Percentiles rank a stretch among this genome's conserved stretches.
These are phyloP conservation scores for Odontophorus gujanensis DNA, from an alignment of 2,113 vertebrate species.

Conservation along the genomic window DNA sequence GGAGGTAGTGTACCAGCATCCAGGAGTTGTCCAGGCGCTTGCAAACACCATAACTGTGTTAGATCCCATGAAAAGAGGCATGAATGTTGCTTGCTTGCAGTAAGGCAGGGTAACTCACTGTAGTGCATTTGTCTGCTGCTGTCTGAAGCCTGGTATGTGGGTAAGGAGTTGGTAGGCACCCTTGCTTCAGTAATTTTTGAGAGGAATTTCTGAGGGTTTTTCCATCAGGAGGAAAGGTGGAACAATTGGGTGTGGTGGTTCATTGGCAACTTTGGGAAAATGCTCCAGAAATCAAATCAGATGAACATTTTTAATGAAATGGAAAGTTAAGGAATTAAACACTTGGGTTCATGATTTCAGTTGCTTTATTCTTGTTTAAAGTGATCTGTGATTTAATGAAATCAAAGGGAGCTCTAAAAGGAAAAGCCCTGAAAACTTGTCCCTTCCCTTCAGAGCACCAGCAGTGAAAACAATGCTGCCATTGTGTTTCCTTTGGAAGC, in stretches of 20 bases:
- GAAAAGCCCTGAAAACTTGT: not conserved
- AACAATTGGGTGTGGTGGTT: not conserved
- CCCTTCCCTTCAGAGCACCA: not conserved
- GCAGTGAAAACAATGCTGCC: not conserved
- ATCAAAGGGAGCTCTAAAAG: not conserved
- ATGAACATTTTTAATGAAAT: not conserved
- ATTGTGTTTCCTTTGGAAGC: not conserved
- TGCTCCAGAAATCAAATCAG: not conserved
- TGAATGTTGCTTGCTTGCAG: not conserved
- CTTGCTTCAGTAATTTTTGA: not conserved
- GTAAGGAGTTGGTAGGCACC: not conserved
- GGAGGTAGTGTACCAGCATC: not conserved
- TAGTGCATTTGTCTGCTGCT: not conserved
- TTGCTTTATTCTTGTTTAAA: not conserved
- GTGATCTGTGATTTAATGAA: not conserved
- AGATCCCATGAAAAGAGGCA: not conserved
- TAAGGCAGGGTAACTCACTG: fast-evolving
- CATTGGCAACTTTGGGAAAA: not conserved
- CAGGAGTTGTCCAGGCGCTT: fast-evolving
- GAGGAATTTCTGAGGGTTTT: not conserved
- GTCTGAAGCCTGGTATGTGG: not conserved
- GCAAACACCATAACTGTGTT: not conserved
- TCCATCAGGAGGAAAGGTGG: not conserved
- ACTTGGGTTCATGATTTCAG: not conserved
- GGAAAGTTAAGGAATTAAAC: not conserved